These are phyloP conservation scores for Sarcophaga rosellei DNA, from an alignment of 2,888 invertebrate species.

Conservation along the genomic window DNA sequence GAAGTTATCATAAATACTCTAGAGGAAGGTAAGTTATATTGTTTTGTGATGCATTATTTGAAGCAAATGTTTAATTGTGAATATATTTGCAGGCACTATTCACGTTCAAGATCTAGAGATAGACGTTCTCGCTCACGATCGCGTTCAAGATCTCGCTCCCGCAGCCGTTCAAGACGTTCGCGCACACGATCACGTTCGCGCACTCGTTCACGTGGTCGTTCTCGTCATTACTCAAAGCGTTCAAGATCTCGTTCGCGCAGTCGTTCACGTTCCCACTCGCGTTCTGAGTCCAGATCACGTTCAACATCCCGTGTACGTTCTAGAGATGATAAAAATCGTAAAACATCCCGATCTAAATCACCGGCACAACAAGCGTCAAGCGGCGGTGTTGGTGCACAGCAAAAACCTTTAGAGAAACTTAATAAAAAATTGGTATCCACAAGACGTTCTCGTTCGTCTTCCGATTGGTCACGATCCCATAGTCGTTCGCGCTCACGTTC, in stretches of 20 bases:
- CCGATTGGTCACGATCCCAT: slow-evolving; percentile 71
- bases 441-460: slow-evolving; percentile 77
- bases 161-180: slow-evolving; percentile 69
- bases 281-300: slow-evolving; percentile 67
- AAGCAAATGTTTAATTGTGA: background rate
- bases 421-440: slow-evolving; percentile 78
- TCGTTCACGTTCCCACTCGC: slow-evolving; percentile 67
- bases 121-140: slow-evolving; percentile 69
- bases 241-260: slow-evolving; percentile 69
- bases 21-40: slow-evolving; percentile 71
- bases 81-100: slow-evolving; percentile 53
- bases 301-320: slow-evolving; percentile 58
- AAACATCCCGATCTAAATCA: slow-evolving; percentile 61
- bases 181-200: slow-evolving; percentile 75
- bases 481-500: slow-evolving; percentile 71
- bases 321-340: slow-evolving; percentile 60
- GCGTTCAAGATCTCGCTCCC: slow-evolving; percentile 69
- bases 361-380: slow-evolving; percentile 28
- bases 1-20: slow-evolving; percentile 77
- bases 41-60: background rate
- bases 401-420: slow-evolving; percentile 70
- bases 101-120: slow-evolving; percentile 70
- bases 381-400: slow-evolving; percentile 11
- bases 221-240: slow-evolving; percentile 72
- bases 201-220: slow-evolving; percentile 75